Conservation (phyloP, 2,113 vertebrate species). For the Macquaria australasica region DNA sequence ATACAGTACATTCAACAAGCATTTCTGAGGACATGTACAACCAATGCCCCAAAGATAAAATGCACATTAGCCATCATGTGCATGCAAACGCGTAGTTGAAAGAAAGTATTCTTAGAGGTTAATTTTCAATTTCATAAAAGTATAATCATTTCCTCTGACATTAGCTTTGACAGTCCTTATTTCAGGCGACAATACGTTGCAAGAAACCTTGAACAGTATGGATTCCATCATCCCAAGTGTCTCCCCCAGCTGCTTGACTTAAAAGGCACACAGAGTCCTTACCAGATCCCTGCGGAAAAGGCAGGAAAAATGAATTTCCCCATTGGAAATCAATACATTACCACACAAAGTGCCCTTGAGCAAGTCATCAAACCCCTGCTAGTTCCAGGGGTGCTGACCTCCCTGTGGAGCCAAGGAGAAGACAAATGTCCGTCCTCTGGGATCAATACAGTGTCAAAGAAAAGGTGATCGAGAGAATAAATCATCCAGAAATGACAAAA, state of each 20-base stretch:
- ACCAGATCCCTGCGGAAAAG: neutral
- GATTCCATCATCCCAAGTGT: neutral
- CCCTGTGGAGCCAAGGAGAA: neutral
- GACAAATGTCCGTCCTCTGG: neutral
- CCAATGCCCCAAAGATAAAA: no score
- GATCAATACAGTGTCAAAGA: neutral
- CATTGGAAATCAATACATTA: conserved; percentile 24
- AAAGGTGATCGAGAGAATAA: neutral
- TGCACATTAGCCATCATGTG: no score
- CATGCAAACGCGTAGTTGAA: neutral
- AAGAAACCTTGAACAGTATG: neutral
- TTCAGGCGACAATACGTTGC: neutral
- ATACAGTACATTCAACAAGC: no score
- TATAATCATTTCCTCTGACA: neutral
- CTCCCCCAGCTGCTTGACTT: neutral
- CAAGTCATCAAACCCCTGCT: conserved; percentile 12
- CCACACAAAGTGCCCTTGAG: conserved; percentile 16
- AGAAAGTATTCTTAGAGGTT: no score
- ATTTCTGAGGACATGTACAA: no score
- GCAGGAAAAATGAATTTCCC: conserved; percentile 2
- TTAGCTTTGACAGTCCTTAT: neutral
- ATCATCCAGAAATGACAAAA: neutral
- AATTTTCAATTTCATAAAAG: neutral
- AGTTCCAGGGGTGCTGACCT: conserved; percentile 1
- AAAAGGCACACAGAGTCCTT: neutral